A percentile compares a stretch with the other conserved stretches of the same genome.
phyloP scores from a whole-genome alignment of 2,888 invertebrate genomes.

The Artemia sinica region DNA sequence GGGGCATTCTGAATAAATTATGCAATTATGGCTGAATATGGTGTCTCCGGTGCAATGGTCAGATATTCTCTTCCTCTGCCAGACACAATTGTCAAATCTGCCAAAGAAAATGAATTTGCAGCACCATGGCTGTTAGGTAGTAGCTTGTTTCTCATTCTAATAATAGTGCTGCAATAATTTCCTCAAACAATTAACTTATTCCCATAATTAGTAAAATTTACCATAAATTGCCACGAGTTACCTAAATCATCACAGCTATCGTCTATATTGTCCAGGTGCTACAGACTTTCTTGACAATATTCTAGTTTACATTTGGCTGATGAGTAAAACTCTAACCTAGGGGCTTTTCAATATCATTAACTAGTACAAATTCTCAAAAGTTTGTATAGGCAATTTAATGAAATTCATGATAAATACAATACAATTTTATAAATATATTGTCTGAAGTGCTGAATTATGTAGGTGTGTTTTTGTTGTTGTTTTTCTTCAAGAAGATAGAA shows the following conservation, averaged over 20 bases:
- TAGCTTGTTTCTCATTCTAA: conserved; percentile 26
- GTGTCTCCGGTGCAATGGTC: conserved; percentile 98
- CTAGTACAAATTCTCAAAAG: too few species aligned
- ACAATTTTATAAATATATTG: too few species aligned
- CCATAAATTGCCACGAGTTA: not conserved
- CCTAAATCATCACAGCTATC: not conserved
- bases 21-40: conserved; percentile 95
- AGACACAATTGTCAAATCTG: conserved; percentile 92
- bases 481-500: too few species aligned
- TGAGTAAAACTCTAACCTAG: not conserved
- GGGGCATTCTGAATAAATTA: too few species aligned
- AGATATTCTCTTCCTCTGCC: conserved; percentile 94
- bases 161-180: not conserved
- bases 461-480: too few species aligned
- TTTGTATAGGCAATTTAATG: too few species aligned
- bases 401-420: too few species aligned
- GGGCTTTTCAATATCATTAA: not conserved
- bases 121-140: conserved; percentile 98
- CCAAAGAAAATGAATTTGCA: conserved; percentile 87
- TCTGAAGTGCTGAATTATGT: too few species aligned
- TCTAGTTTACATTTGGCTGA: not conserved
- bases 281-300: conserved; percentile 1
- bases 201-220: not conserved
- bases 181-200: not conserved
- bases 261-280: too few species aligned